Conservation (phyloP, 35 echinoderm and acorn worm genomes). For the Heliocidaris erythrogramma region DNA sequence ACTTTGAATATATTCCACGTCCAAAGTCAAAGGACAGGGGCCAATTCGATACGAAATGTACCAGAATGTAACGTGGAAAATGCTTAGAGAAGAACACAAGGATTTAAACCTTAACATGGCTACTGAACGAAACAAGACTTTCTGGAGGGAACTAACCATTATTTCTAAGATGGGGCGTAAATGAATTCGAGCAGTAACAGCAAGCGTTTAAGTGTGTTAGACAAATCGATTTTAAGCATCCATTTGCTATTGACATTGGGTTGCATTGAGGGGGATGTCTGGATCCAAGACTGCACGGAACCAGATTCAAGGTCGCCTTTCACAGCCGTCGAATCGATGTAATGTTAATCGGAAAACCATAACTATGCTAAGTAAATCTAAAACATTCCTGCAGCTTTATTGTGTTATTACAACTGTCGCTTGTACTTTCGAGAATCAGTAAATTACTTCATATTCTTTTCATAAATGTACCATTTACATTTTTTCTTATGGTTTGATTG, state of each 20-base stretch:
- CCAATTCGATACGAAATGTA: too few relatives aligned
- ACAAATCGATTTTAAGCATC: conserved; percentile 18
- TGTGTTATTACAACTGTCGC: too few relatives aligned
- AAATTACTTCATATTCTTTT: too few relatives aligned
- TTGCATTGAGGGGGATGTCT: background rate
- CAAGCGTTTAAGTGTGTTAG: background rate
- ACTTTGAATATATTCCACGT: too few relatives aligned
- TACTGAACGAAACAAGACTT: background rate
- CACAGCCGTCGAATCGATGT: background rate
- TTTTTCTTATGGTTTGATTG: too few relatives aligned
- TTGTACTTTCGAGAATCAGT: too few relatives aligned
- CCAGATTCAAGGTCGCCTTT: background rate
- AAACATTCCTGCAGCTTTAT: too few relatives aligned
- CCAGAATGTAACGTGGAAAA: background rate
- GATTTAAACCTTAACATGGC: background rate
- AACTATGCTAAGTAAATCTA: background rate
- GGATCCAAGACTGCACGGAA: background rate
- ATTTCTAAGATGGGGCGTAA: background rate
- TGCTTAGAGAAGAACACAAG: background rate
- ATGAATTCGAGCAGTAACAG: background rate
- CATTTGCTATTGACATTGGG: background rate
- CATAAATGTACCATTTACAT: too few relatives aligned
- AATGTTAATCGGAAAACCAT: background rate
- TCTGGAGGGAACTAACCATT: background rate
- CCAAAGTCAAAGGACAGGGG: too few relatives aligned